phyloP scores from a whole-genome alignment of 2,797 vertebrate genomes.

The Tapera naevia region DNA sequence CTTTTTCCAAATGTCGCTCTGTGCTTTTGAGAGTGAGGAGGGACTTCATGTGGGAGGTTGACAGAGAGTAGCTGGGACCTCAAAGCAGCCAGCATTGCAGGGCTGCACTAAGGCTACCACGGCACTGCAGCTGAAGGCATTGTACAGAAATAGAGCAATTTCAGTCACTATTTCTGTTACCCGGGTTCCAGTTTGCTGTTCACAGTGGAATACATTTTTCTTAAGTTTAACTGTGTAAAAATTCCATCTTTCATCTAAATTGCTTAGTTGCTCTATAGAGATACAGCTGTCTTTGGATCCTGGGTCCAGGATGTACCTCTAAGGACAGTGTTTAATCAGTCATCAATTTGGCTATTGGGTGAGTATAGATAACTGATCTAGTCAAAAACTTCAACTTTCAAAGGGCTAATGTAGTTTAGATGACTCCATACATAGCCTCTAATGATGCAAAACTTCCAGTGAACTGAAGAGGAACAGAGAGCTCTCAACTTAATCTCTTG shows the following conservation, averaged over 20 bases:
- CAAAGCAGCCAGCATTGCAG: background rate
- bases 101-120: background rate
- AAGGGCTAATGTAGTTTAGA: background rate
- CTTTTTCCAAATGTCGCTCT: background rate
- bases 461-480: background rate
- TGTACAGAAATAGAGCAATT: background rate
- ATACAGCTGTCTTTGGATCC: background rate
- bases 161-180: background rate
- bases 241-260: background rate
- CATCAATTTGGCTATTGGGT: background rate
- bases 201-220: background rate
- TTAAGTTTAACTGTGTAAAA: background rate
- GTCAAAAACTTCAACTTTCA: background rate
- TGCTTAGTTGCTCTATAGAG: background rate
- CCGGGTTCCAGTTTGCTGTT: background rate
- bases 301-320: background rate
- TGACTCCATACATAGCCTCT: background rate
- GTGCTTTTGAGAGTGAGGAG: background rate
- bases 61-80: background rate
- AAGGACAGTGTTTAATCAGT: background rate
- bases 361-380: background rate
- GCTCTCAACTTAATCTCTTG: background rate
- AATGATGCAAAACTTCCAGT: background rate
- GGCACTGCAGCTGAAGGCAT: background rate
- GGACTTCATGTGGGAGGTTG: background rate